Base-by-base conservation (phyloP, 2,888 invertebrate species). In the Capitulum mitella region DNA sequence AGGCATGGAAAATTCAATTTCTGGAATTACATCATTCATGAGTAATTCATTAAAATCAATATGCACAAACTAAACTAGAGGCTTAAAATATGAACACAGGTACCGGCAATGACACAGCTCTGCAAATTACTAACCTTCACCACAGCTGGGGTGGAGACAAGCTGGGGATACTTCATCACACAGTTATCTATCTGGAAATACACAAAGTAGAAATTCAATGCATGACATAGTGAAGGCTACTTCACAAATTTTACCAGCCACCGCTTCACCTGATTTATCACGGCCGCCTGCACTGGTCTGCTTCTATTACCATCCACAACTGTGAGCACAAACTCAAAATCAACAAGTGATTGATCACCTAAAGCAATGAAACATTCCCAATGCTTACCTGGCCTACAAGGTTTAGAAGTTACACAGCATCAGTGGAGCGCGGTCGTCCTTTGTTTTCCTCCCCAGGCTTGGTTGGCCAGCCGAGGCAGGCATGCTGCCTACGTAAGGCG, bases 131-230 rank as follows among this genome's bases (percentile, higher is more conserved):
- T 46, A 6, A 76, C 48, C 48, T 76, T 48, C 8, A 76, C 48
- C 29, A 76, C 90, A 86, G 89, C 88, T 85, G 89, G 89, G 87
- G 89, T 88, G 84, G 89, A 88, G 85, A 89, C 88, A 85, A 88
- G 85, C 87, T 89, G 89, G 84, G 88, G 88, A 87, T 89, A 89
- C 89, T 89, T 89, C 89, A 89, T 89, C 85, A 78, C 80, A 85
- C 87, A 86, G 84, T 83, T 85, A 84, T 82, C 80, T 58, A 79
- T 77, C 79, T 61, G 78, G n/a, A 78, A 48, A n/a, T n/a, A n/a
- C n/a, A n/a, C n/a, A n/a, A n/a, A n/a, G n/a, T n/a, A n/a, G n/a
- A n/a, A n/a, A n/a, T n/a, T n/a, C n/a, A n/a, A n/a, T n/a, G n/a
- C n/a, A n/a, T n/a, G n/a, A n/a, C n/a, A n/a, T n/a, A n/a, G n/a